Evolutionary conservation across 2,888 invertebrate species (phyloP).

Genomic region (Aspidapion aeneum): DNA sequence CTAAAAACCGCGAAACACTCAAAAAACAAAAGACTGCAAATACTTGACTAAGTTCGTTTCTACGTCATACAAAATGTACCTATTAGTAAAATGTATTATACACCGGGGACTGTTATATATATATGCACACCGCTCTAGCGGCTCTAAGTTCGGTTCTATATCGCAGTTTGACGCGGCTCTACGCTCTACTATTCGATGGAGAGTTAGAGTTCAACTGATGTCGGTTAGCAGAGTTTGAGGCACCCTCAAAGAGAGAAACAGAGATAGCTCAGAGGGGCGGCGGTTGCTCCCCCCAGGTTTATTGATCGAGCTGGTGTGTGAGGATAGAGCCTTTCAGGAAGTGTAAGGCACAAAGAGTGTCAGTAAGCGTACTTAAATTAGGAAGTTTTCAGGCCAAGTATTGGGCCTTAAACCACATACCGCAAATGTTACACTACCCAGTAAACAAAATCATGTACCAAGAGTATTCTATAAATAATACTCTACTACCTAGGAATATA

Average conservation of each 20-base stretch:
- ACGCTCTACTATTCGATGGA: background rate
- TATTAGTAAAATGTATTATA: no score
- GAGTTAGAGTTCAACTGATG: background rate
- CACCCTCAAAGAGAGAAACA: background rate
- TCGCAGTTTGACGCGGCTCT: background rate
- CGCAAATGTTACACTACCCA: no score
- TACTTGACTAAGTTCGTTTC: background rate
- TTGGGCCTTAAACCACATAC: no score
- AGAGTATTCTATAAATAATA: no score
- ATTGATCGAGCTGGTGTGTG: background rate
- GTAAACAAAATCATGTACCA: no score
- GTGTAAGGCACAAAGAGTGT: no score
- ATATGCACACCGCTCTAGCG: background rate
- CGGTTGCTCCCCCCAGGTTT: background rate
- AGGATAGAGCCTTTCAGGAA: no score
- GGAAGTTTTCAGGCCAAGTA: no score
- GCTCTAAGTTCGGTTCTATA: background rate
- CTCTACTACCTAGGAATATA: no score
- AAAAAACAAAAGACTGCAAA: background rate
- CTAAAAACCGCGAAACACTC: background rate
- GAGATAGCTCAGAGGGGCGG: background rate
- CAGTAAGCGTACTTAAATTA: no score
- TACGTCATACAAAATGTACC: background rate
- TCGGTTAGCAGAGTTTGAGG: background rate
- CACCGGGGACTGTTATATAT: no score